Conservation (phyloP, 92 coral and sea anemone species). For the Palythoa heliodiscus region DNA sequence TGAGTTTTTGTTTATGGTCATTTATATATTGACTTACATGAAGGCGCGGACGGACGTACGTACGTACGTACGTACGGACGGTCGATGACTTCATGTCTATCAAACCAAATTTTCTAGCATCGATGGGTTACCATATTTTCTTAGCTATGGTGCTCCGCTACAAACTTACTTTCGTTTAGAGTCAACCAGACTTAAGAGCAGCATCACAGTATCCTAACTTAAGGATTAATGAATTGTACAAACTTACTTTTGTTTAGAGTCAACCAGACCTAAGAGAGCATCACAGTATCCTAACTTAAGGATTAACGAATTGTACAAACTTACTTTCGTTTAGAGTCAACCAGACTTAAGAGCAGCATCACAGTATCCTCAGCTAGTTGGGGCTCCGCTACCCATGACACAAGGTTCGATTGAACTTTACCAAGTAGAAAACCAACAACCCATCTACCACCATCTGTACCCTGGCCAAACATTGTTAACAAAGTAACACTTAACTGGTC, state of each 20-base stretch:
- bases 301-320: not conserved
- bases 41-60: too few relatives aligned
- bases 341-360: constrained; percentile 78
- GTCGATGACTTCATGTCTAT: too few relatives aligned
- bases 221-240: too few relatives aligned
- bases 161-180: constrained; percentile 73
- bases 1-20: too few relatives aligned
- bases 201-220: constrained; percentile 84
- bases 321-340: constrained; percentile 83
- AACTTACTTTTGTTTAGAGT: constrained; percentile 75
- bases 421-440: constrained; percentile 80
- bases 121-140: too few relatives aligned
- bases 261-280: constrained; percentile 81
- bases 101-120: too few relatives aligned
- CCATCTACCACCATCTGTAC: constrained; percentile 88
- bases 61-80: too few relatives aligned
- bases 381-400: constrained; percentile 90
- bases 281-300: constrained; percentile 70
- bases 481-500: constrained; percentile 78
- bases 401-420: constrained; percentile 81
- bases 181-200: constrained; percentile 82
- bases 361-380: constrained; percentile 88
- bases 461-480: constrained; percentile 75
- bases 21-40: too few relatives aligned
- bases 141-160: too few relatives aligned